Evolutionary conservation across 1,140 invertebrate species (phyloP), one percentile per base, ranked within the genome.

Genomic region (Calliopsis andreniformis): DNA sequence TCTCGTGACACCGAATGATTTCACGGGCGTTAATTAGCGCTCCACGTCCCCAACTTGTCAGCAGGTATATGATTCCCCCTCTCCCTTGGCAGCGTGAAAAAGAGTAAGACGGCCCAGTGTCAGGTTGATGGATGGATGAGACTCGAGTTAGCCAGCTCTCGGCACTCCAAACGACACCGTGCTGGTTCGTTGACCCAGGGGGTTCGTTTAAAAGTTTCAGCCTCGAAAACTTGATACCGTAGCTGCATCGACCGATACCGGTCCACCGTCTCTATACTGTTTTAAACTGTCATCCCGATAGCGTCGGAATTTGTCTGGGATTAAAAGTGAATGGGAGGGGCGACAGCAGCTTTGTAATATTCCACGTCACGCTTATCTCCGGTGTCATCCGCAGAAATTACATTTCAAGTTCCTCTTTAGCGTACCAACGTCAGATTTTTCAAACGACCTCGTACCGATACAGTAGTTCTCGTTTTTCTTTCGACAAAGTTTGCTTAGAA

Each of bases 121-220:
- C 80, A 76, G 59, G 1, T 63, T 79, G 81, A 83, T 82, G 64
- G 80, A 83, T 82, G 76, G 32, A 78, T 39, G 42, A 66, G 69
- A 63, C 63, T 61, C 53, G 47, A 78, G 78, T 39, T 18, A 10
- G 45, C 23, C 20, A 18, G 64, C 28, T 3, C 35, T 18, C 10
- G 76, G 28, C 25, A 0, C 23, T 16, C 2, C 32, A 32, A 39
- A 72, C 62, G 61, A 73, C 53, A 30, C n/a, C 49, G 83, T 82
- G 83, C 86, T 84, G 85, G 85, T 89, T 87, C 86, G 84, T 87
- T 86, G 86, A 86, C 79, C 86, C 64, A 43, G 45, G 45, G 59
- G 35, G 28, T 43, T 69, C 61, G 45, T 56, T 76, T 63, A 49
- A 56, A 56, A 53, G 61, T 72, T 70, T 61, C 55, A 45, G 61